These are phyloP conservation scores for Caiman crocodilus DNA, from an alignment of 2,797 vertebrate species.

Conservation along the genomic window DNA sequence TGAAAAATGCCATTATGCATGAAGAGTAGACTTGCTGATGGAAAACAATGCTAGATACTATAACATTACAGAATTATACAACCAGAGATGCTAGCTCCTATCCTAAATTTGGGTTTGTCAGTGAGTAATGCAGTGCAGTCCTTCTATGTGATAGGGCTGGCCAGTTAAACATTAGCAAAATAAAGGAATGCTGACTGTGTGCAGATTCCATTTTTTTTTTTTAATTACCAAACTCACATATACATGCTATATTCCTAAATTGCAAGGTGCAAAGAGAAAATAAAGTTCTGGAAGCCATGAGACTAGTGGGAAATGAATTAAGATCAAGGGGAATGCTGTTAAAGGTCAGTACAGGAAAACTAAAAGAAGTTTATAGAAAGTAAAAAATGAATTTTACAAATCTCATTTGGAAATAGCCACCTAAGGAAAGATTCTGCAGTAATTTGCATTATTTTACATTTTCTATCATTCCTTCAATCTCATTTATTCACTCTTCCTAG, in stretches of 20 bases:
- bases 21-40: fast-evolving
- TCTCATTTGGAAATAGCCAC: background rate
- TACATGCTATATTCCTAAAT: background rate
- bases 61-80: background rate
- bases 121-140: background rate
- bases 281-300: slow-evolving; percentile 12
- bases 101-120: background rate
- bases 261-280: background rate
- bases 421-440: background rate
- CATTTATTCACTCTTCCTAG: background rate
- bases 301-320: slow-evolving; percentile 24
- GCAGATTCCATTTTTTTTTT: background rate
- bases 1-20: background rate
- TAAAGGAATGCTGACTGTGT: background rate
- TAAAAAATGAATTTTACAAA: slow-evolving; percentile 23
- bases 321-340: background rate
- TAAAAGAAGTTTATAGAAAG: slow-evolving; percentile 6
- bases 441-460: background rate
- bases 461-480: background rate
- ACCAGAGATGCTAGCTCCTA: background rate
- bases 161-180: slow-evolving; percentile 12
- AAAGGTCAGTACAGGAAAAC: background rate
- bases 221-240: background rate
- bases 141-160: background rate
- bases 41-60: background rate